phyloP scores from a whole-genome alignment of 1,140 invertebrate species.

The Aphaenogaster rudis region DNA sequence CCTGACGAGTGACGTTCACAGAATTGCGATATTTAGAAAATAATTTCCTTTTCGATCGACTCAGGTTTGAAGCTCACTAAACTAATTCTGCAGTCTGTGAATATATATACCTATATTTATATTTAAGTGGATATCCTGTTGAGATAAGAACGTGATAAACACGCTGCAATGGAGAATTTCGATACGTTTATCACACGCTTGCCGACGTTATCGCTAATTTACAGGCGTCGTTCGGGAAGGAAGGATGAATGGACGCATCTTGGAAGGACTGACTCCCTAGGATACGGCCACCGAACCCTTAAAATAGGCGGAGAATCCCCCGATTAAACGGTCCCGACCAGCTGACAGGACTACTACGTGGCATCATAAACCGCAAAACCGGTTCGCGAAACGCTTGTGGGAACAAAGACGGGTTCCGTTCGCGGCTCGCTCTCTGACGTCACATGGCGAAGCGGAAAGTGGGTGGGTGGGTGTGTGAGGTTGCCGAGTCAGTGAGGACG shows the following conservation, averaged over 20 bases:
- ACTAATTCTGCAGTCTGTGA: not conserved
- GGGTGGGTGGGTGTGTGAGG: constrained; percentile 73
- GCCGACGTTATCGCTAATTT: constrained; percentile 11
- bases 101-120: not conserved
- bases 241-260: constrained; percentile 55
- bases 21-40: not conserved
- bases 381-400: constrained; percentile 82
- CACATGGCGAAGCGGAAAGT: constrained; percentile 79
- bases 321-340: constrained; percentile 77
- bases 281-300: constrained; percentile 44
- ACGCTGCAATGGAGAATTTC: not conserved
- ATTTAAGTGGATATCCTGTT: constrained; percentile 1
- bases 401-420: constrained; percentile 85
- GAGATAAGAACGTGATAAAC: constrained; percentile 32
- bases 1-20: not conserved
- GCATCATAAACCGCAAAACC: constrained; percentile 80
- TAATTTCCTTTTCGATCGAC: not conserved
- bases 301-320: constrained; percentile 52
- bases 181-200: not conserved
- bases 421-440: constrained; percentile 78
- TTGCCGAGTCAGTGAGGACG: constrained; percentile 76
- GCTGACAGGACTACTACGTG: constrained; percentile 82
- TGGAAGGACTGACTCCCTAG: constrained; percentile 10
- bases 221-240: not conserved
- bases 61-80: not conserved